phyloP scores from a whole-genome alignment of 2,888 invertebrate species.

The Oithona nana region DNA sequence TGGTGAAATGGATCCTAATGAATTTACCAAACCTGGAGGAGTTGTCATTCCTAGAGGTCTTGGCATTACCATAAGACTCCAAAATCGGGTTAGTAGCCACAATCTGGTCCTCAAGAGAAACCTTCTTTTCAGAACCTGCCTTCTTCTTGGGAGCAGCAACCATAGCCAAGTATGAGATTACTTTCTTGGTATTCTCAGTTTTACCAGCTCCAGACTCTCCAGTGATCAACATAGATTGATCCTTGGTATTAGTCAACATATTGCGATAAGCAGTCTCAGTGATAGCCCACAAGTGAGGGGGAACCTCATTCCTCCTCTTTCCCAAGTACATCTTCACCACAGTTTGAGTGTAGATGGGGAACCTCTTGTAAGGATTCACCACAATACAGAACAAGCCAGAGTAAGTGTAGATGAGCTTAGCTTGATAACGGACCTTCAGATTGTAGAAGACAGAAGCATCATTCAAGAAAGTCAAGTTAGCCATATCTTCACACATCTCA shows the following conservation, averaged over 20 bases:
- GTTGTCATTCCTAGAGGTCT: slow-evolving; percentile 99
- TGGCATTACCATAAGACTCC: slow-evolving; percentile 98
- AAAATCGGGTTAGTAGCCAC: slow-evolving; percentile 98
- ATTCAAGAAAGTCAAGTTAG: slow-evolving; percentile 83
- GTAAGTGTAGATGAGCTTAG: slow-evolving; percentile 90
- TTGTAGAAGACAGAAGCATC: slow-evolving; percentile 88
- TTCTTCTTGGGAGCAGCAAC: slow-evolving; percentile 23
- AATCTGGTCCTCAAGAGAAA: slow-evolving; percentile 96
- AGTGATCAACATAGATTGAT: slow-evolving; percentile 99
- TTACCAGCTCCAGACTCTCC: slow-evolving; percentile 18
- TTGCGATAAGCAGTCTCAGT: slow-evolving; percentile 99
- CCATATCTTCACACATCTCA: slow-evolving; percentile 73
- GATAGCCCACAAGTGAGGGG: slow-evolving; percentile 98
- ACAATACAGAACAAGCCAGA: slow-evolving; percentile 99
- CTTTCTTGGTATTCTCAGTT: slow-evolving; percentile 18
- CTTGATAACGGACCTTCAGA: slow-evolving; percentile 78
- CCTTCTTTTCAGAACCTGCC: slow-evolving; percentile 37
- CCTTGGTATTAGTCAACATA: slow-evolving; percentile 92
- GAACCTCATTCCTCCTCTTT: slow-evolving; percentile 98
- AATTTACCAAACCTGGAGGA: slow-evolving; percentile 99
- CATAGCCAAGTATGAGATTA: slow-evolving; percentile 17
- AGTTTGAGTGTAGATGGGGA: slow-evolving; percentile 92
- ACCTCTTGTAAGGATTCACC: slow-evolving; percentile 99
- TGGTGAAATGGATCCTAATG: slow-evolving; percentile 99
- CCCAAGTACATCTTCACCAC: slow-evolving; percentile 96